Base-by-base conservation (phyloP, 1,140 invertebrate species). In the Doryteuthis pealeii region DNA sequence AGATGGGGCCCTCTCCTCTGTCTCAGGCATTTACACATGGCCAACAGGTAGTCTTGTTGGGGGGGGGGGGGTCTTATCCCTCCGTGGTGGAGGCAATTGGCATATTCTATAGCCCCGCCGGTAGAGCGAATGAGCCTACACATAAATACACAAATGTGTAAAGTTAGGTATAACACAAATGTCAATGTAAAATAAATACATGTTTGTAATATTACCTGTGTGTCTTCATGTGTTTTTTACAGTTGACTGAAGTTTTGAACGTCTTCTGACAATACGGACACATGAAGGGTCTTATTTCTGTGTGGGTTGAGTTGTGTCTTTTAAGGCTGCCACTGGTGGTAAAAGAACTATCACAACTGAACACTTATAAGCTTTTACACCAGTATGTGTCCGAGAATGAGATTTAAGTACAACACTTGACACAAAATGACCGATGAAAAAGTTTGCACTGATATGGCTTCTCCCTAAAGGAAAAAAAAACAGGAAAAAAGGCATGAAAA, bases 261-360 rank as follows among this genome's bases (percentile, higher is more conserved):
- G 91, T 83, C 92, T 92, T 73, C 35, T 91, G 90, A 85, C 93
- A 94, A 80, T 93, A 92, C 0, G 92, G 92, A 86, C 93, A 93
- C 89, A 92, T 91, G 80, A 89, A 92, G 2, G 91, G 91, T 22
- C 91, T 85, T 65, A 89, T 88, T 77, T 90, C 90, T 73, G 90
- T 91, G 83, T 93, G 92, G 2, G 90, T 92, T 15, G 90, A 89
- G 84, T 91, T 89, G 78, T 93, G 92, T 54, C 91, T 87, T 78
- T 91, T 92, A 77, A 92, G 87, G 79, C 90, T 92, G 65, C 91
- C 91, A 76, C 35, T 90, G 0, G 91, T 92, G 0, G 91, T 90
- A 81, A 92, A 92, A 65, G 87, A 65, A 10, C 35, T 88, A 84
- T 81, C 88, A 89, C 88, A 40, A 88, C 80, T 31, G 84, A 66